Evolutionary conservation across 2,797 vertebrate species (phyloP).

Genomic region (Chaunax sp.): DNA sequence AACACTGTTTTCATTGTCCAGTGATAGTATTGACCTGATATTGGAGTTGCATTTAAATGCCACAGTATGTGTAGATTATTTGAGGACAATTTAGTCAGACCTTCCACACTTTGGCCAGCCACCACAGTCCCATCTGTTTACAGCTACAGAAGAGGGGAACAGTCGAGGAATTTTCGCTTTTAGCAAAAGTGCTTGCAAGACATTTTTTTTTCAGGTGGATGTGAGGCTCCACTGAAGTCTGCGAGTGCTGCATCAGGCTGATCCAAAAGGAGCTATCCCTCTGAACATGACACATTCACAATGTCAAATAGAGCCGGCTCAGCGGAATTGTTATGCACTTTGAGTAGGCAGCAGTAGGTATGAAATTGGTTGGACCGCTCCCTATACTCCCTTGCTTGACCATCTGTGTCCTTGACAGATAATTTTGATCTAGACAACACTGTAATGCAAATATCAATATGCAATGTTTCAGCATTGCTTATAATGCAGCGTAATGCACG

Average conservation of each 20-base stretch:
- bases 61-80: neutral
- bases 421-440: slow-evolving; percentile 50
- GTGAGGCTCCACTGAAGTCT: slow-evolving; percentile 68
- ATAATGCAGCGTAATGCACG: neutral
- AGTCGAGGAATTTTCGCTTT: slow-evolving; percentile 47
- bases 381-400: slow-evolving; percentile 48
- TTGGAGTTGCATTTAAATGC: slow-evolving; percentile 14
- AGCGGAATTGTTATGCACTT: slow-evolving; percentile 76
- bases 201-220: slow-evolving; percentile 56
- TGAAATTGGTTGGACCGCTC: slow-evolving; percentile 68
- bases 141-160: slow-evolving; percentile 32
- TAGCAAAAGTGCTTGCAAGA: slow-evolving; percentile 67
- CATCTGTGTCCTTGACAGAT: slow-evolving; percentile 73
- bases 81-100: slow-evolving; percentile 21
- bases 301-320: slow-evolving; percentile 79
- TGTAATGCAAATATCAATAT: slow-evolving; percentile 57
- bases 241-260: slow-evolving; percentile 71
- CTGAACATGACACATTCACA: slow-evolving; percentile 76
- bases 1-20: neutral
- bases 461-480: slow-evolving; percentile 29
- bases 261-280: slow-evolving; percentile 65
- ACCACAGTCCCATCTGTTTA: slow-evolving; percentile 41
- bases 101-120: slow-evolving; percentile 20
- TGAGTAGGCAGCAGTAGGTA: slow-evolving; percentile 60
- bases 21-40: neutral